Evolutionary conservation across 1,140 invertebrate genomes (phyloP), one percentile per base, ranked within the genome.

Genomic region (Heliconius congener): DNA sequence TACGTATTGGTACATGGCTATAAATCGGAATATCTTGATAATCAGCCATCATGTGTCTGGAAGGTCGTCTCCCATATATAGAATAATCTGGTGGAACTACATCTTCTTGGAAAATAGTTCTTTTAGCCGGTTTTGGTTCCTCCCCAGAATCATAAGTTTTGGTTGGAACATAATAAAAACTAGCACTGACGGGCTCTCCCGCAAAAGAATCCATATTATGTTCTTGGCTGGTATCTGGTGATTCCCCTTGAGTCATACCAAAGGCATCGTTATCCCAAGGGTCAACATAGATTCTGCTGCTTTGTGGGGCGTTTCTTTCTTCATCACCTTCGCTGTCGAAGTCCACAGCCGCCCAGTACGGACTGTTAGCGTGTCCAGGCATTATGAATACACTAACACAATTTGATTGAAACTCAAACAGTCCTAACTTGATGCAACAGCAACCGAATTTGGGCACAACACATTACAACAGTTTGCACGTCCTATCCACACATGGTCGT

Each of bases 231-330:
- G 94, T 92, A 34, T 95, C 94, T 8, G 94, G 83, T n/a, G 89
- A 91, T 80, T 96, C 96, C 66, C 95, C 91, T 27, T 95, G 93
- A 19, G 96, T 94, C 84, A 96, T 96, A 23, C 95, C 96, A 83
- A 96, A 96, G 82, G 96, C 96, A 84, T 97, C 96, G 82, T 96
- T 92, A 82, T 97, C 96, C 97, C 97, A 97, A 11, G 96, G 96
- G 87, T 97, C 96, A 1, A 97, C 94, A 87, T 97, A 97, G 50
- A 96, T 93, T 73, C 96, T 84, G 73, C 90, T 91, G 73, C 90
- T 93, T n/a, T 87, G 86, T 8, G 87, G 87, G 4, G 87, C 88
- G 8, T 81, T 80, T 70, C 88, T 83, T 13, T 86, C 86, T 13
- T 95, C 93, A 11, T 95, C 93, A 8, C 94, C 95, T 84, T 95